Base-by-base conservation (phyloP, 2,113 vertebrate genomes). In the Strix uralensis region DNA sequence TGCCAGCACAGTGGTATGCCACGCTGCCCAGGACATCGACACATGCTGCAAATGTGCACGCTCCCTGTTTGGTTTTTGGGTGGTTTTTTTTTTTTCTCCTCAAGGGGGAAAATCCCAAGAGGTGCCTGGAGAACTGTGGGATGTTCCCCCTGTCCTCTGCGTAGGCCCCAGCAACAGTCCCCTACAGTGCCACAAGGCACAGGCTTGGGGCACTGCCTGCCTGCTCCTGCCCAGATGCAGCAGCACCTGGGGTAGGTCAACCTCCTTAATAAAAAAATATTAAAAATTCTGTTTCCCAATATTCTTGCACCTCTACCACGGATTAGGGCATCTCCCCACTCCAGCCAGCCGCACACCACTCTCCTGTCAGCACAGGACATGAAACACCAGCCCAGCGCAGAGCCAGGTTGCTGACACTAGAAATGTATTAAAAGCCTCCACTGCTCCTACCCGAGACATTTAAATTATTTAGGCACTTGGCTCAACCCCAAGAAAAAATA, bases 401-500 rank as follows among this genome's bases (percentile, higher is more conserved):
- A 81, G 46, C 66, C 84, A 94, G 83, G 83, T 7, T 96, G 74
- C 87, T 36, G 78, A 97, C 52, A 92, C 66, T 79, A 79, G 27
- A 81, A 85, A 51, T 13, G 21, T 19, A 42, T 59, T 8, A 42
- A 44, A 55, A 91, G 52, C 58, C 63, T 87, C 79, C 66, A 7
- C 85, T 32, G 4, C 92, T 92, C 72, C 66, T 44, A n/a, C 62
- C 66, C 8, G 4, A 65, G 38, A 40, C 15, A 70, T 77, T 36
- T 94, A 32, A 72, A 89, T 88, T 87, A 95, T 87, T 94, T 66
- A 95, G 82, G 85, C 89, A 88, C 93, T 94, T 97, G 86, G 94
- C 78, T 59, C 86, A 71, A 66, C 29, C n/a, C 94, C 87, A 88
- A 94, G 34, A 42, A 69, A 84, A 81, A 93, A 96, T 19, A 96